Evolutionary conservation across 1,140 invertebrate species (phyloP), one percentile per base, ranked within the genome.

Genomic region (Drosophila paulistorum): DNA sequence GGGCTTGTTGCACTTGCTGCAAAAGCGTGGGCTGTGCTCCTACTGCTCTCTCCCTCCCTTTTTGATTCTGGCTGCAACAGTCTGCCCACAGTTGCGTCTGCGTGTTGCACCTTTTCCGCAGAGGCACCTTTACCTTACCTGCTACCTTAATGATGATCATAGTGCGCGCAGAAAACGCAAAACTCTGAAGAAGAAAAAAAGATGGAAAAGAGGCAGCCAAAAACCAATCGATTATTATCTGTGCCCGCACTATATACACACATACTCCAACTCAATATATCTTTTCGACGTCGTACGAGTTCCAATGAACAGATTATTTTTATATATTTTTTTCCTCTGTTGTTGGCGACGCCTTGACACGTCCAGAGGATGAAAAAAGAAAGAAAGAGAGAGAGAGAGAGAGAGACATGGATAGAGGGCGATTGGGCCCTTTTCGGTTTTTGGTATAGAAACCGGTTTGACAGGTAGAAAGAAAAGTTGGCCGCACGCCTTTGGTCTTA

Each of bases 181-280:
- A 69, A 74, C 10, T 11, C 30, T 17, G 17, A 17, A 17, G 17
- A 58, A 11, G 51, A 14, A 33, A 7, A 45, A 62, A 26, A 58
- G 9, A 37, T 45, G 70, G 37, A 55, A 23, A 51, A 79, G 83
- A 86, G 61, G 64, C 84, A 77, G 79, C 82, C 84, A 75, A 89
- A 87, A 89, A 74, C 80, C 77, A 84, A 87, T 89, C 83, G 83
- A 87, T 87, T 87, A 87, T 87, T 89, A 87, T 87, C 81, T 89
- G 74, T 75, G 71, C 70, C 70, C 75, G 77, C 84, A 83, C 75
- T 80, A 86, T 86, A 86, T 86, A 54, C 35, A 37, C 9, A 10
- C 9, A 30, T 5, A 1, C 35, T 62, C 20, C 30, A 58, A 35
- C 62, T 42, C 17, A 51, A 51, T 51, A 10, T 51, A 51, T 51